phyloP scores from a whole-genome alignment of 1,140 invertebrate species.

The Wiebesia pumilae region DNA sequence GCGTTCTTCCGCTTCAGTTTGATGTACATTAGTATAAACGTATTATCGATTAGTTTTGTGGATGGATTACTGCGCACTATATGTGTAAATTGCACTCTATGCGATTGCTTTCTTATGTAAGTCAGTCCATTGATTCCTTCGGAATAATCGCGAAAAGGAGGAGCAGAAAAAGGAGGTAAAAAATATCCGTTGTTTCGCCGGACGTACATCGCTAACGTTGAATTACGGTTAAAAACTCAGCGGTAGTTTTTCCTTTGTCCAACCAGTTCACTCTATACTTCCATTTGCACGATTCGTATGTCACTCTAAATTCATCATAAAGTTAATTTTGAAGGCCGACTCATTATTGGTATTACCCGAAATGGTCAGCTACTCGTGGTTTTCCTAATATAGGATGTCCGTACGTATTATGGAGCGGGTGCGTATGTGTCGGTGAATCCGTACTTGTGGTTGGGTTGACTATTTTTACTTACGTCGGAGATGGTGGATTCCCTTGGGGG shows the following conservation, averaged over 20 bases:
- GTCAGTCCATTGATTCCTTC: background rate
- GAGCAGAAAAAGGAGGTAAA: background rate
- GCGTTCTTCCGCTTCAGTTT: background rate
- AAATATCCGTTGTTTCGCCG: background rate
- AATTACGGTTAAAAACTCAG: too few species aligned
- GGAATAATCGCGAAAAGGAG: background rate
- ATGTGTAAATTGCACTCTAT: background rate
- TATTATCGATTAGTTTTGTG: background rate
- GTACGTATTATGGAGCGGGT: background rate
- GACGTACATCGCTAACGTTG: too few species aligned
- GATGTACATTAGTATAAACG: background rate
- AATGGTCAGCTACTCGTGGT: background rate
- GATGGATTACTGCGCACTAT: too few species aligned
- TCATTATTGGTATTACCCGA: background rate
- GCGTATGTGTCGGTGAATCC: background rate
- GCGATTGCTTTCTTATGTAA: background rate
- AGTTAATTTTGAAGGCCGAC: background rate
- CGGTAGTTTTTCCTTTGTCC: too few species aligned
- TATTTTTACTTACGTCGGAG: slow-evolving; percentile 14
- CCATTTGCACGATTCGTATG: background rate
- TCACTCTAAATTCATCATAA: background rate
- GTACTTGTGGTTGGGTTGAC: background rate
- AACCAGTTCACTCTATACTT: too few species aligned
- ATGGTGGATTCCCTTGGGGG: background rate
- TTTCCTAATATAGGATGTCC: slow-evolving; percentile 12